Base-by-base conservation (phyloP, 2,888 invertebrate species). In the Agrotis exclamationis region DNA sequence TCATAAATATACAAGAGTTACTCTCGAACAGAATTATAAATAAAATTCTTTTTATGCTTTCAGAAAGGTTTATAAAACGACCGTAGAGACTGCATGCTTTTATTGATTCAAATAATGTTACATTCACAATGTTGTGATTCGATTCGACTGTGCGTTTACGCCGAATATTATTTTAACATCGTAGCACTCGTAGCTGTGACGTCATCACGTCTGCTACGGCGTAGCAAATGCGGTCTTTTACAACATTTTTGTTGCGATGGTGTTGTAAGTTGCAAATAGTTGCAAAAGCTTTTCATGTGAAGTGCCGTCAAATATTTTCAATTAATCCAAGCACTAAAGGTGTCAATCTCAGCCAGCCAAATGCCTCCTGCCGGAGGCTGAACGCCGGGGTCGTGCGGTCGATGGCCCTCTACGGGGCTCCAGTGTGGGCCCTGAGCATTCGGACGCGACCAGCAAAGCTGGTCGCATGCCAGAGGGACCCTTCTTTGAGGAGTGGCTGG, bases 171-270 rank as follows among this genome's bases (percentile, higher is more conserved):
- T n/a, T 59, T 45, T 4, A 45, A 20, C 0, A 14, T 28, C 59
- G 59, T 28, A 64, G 64, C 20, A 9, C 18, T 33, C 14, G 33
- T 65, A 65, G 60, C 65, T 3, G 22, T 22, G 62, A 48, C 62
- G 33, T 65, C 47, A 65, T 33, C 6, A 62, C 14, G 18, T 48
- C 14, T 1, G 33, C 65, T 65, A 65, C 60, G 65, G 0, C 65
- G 62, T 65, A 65, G 62, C 47, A 47, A 47, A 5, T 24, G 22
- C 14, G 33, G 20, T 18, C 3, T 28, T 24, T 24, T n/a, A 13
- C 5, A 54, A 18, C 11, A 9, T 16, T 24, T 53, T 51, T 24
- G 48, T 48, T n/a, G 50, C n/a, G 11, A n/a, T 50, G 11, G n/a
- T 18, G 22, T 39, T 9, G 3, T 51, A 39, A n/a, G 5, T 0